These are phyloP conservation scores for Mesocentrotus franciscanus DNA, from an alignment of 53 echinoderm and acorn worm species.

Conservation along the genomic window DNA sequence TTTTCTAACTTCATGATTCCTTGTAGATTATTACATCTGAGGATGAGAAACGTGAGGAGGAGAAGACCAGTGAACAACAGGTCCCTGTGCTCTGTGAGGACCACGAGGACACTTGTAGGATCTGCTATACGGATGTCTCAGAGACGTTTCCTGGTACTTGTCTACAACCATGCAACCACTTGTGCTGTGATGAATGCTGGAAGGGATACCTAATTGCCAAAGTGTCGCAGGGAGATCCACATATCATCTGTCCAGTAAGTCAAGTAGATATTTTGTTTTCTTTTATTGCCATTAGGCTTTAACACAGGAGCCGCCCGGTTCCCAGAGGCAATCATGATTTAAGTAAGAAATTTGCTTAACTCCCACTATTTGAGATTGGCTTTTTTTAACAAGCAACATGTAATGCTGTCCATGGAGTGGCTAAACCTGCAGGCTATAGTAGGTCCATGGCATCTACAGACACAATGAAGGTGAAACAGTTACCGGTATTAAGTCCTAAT, in stretches of 20 bases:
- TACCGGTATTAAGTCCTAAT: too few species aligned
- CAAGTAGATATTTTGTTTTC: neutral
- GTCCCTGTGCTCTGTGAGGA: neutral
- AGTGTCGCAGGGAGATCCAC: constrained; percentile 71
- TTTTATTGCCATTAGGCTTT: too few species aligned
- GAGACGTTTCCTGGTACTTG: constrained; percentile 47
- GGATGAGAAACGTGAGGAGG: neutral
- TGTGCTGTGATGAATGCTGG: constrained; percentile 82
- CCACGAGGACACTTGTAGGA: constrained; percentile 76
- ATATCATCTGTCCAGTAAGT: constrained; percentile 84
- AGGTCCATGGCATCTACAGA: too few species aligned
- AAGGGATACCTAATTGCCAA: constrained; percentile 67
- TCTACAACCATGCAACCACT: constrained; percentile 70
- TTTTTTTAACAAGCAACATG: too few species aligned
- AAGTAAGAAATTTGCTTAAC: too few species aligned
- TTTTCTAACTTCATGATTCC: neutral
- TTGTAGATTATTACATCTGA: neutral
- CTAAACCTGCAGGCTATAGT: too few species aligned
- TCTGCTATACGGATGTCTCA: constrained; percentile 76
- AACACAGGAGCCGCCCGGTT: too few species aligned
- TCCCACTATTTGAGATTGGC: too few species aligned
- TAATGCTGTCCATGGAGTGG: too few species aligned
- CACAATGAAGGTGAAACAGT: too few species aligned
- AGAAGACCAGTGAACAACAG: neutral
- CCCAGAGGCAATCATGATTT: too few species aligned